These are phyloP conservation scores for Paedocypris sp. DNA, from an alignment of 2,113 vertebrate species.

Conservation along the genomic window DNA sequence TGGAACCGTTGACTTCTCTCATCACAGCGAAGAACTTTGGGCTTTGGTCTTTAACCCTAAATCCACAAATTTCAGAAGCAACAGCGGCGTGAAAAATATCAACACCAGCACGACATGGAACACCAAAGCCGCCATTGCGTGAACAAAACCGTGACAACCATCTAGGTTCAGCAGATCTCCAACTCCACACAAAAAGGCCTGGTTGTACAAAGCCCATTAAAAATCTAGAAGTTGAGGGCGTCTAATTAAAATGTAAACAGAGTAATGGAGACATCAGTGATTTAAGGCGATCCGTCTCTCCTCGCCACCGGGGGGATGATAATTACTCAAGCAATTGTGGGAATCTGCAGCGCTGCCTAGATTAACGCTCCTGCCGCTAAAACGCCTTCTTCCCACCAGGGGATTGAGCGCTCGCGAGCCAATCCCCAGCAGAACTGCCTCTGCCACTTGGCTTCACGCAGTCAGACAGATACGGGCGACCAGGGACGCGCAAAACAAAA, in stretches of 20 bases:
- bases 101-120: too few relatives aligned
- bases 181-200: slow-evolving; percentile 33
- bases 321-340: slow-evolving; percentile 95
- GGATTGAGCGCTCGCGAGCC: slow-evolving; percentile 77
- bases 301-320: slow-evolving; percentile 92
- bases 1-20: too few relatives aligned
- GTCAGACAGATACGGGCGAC: slow-evolving; percentile 49
- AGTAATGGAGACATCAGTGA: slow-evolving; percentile 97
- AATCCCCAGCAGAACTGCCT: slow-evolving; percentile 67
- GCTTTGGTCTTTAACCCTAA: too few relatives aligned
- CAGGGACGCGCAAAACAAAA: slow-evolving; percentile 48
- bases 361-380: slow-evolving; percentile 95
- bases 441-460: slow-evolving; percentile 52
- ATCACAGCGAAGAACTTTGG: too few relatives aligned
- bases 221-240: slow-evolving; percentile 78
- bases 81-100: too few relatives aligned
- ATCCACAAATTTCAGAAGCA: too few relatives aligned
- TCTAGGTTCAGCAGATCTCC: slow-evolving; percentile 18
- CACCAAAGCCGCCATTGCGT: too few relatives aligned
- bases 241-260: slow-evolving; percentile 99
- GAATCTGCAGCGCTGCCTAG: slow-evolving; percentile 88
- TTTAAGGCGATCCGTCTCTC: slow-evolving; percentile 88
- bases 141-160: too few relatives aligned
- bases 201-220: slow-evolving; percentile 62
- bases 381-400: slow-evolving; percentile 81